Base-by-base conservation (phyloP, 2,888 invertebrate genomes). In the Lumbricus terrestris region DNA sequence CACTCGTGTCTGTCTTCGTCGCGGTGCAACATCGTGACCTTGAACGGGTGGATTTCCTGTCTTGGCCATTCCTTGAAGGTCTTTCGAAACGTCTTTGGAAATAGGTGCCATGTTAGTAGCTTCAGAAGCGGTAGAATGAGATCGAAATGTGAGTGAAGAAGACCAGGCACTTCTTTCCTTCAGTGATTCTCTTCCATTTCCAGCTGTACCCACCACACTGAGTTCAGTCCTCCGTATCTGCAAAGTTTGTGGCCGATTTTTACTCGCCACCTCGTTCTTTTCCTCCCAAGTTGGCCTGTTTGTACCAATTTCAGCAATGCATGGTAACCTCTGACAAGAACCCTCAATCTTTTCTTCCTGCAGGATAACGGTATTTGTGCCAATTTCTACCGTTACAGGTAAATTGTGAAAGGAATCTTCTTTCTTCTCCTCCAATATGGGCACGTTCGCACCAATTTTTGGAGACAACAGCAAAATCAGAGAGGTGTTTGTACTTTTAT, bases 81-180 rank as follows among this genome's bases (percentile, higher is more conserved):
- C 89, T 23, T 91, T 88, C 18, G 91, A 82, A 20, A 92, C 88
- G 47, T 92, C 91, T 18, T 69, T 47, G 29, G 92, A 89, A 16
- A 47, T 89, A 6, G 92, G 34, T 20, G 40, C 37, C 82, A 91
- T 92, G 88, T 92, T 91, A 6, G 82, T 90, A 16, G 89, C 91
- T 11, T n/a, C 33, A n/a, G 88, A 90, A 54, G 35, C 20, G 69
- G 40, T 4, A 89, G 89, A 37, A 1, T 34, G 33, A 34, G 35
- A 37, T 89, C 34, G 54, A 33, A 33, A 13, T 33, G 54, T 69
- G 29, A 20, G 2, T n/a, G 34, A 69, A 20, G 34, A 42, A 23
- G 29, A 29, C 29, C 69, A 69, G 13, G 6, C n/a, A 69, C 69
- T n/a, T 69, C n/a, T 69, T 11, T n/a, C 69, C n/a, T 69, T 69